Evolutionary conservation across 2,888 invertebrate species (phyloP), one percentile per base, ranked within the genome.

Genomic region (Amblyjoppa fuscipennis): DNA sequence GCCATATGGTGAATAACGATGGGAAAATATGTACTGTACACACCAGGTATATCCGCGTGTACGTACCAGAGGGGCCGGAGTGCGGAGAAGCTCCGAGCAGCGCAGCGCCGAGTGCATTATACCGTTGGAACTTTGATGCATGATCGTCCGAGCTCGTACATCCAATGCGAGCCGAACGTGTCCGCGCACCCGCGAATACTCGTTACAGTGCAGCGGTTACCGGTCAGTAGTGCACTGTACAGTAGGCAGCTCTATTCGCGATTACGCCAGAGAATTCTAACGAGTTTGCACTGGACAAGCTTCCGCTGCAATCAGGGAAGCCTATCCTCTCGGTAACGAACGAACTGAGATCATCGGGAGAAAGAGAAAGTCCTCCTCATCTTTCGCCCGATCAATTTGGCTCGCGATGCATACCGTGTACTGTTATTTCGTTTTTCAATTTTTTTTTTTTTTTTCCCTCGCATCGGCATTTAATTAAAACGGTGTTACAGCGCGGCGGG

Each of bases 71-170:
- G 31, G 64, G 51, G 64, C n/a, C 56, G 45, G 49, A 74, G 69
- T 56, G 28, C 61, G 79, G 70, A 68, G 59, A 81, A 73, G 66
- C 80, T 76, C 70, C 45, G 45, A 45, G 45, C 53, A 49, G 31
- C 49, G 51, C 41, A 51, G 25, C 51, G 69, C 74, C 31, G 74
- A 87, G 86, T 87, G 83, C 80, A 81, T 74, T 87, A 87, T 92
- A 92, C 92, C 91, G 92, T 91, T 92, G 91, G 87, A 45, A 74
- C 85, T 88, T 89, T 90, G 90, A 91, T 92, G 90, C 89, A 90
- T 89, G 90, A 89, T 90, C 87, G 85, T 87, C 75, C 79, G 80
- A 77, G 81, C 83, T 71, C 45, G 34, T 78, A 66, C 69, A 76
- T 83, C 73, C 41, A 51, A 45, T n/a, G 34, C 51, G 53, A 31